A percentile compares a stretch with the other conserved stretches of the same genome.
phyloP scores from a whole-genome alignment of 2,113 vertebrate genomes.

The Apodemus sylvaticus region DNA sequence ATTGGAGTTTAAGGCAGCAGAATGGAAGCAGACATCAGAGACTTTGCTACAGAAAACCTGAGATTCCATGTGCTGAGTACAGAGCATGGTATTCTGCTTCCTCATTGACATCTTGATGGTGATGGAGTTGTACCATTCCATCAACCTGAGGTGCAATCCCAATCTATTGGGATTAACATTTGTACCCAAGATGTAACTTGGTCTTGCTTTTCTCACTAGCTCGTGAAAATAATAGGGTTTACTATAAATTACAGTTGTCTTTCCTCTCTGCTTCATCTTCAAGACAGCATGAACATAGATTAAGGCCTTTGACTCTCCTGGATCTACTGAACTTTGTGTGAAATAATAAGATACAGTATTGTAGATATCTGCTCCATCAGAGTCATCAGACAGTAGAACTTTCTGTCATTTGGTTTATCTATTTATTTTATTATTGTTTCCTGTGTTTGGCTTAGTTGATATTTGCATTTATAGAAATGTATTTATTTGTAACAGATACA shows the following conservation, averaged over 20 bases:
- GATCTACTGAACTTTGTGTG: background rate
- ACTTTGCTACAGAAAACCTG: background rate
- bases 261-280: slow-evolving; percentile 16
- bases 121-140: background rate
- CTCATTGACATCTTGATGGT: background rate
- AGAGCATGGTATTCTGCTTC: background rate
- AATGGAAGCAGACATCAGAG: background rate
- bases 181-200: background rate
- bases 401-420: background rate
- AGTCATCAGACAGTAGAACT: background rate
- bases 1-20: background rate
- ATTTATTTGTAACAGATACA: background rate
- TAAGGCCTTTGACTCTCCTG: background rate
- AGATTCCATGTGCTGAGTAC: background rate
- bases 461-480: background rate
- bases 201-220: background rate
- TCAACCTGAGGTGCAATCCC: background rate
- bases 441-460: background rate
- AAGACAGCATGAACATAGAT: background rate
- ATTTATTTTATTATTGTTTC: background rate
- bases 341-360: background rate
- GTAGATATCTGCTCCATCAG: background rate
- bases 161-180: background rate
- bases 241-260: background rate
- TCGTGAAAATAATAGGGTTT: background rate